These are phyloP conservation scores for Xanthorhoe designata DNA, from an alignment of 2,888 invertebrate species.

Conservation along the genomic window DNA sequence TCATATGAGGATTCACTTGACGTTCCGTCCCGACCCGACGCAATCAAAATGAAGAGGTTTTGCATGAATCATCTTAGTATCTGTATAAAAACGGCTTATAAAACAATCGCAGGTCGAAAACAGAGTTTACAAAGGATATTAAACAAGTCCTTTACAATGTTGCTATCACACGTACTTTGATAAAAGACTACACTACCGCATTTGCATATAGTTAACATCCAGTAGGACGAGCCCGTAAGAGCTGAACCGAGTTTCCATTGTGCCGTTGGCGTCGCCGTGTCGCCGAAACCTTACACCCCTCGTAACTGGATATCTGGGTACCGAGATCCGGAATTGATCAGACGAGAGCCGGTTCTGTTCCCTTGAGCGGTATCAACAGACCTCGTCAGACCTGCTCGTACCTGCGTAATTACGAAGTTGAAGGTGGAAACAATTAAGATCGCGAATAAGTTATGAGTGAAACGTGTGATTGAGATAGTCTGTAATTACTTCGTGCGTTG, in stretches of 20 bases:
- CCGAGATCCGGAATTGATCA: constrained; percentile 63
- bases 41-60: constrained; percentile 21
- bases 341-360: constrained; percentile 54
- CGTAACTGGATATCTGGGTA: constrained; percentile 63
- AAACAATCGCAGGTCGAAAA: neutral
- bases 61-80: neutral
- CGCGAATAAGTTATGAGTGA: constrained; percentile 21
- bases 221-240: constrained; percentile 58
- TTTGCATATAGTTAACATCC: constrained; percentile 61
- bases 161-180: constrained; percentile 21
- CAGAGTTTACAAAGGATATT: neutral
- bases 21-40: constrained; percentile 17
- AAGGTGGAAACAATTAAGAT: constrained; percentile 25
- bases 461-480: constrained; percentile 15
- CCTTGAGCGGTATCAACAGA: constrained; percentile 31
- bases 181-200: constrained; percentile 24
- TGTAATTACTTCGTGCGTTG: constrained; percentile 30
- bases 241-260: constrained; percentile 58
- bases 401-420: constrained; percentile 52
- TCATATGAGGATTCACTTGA: constrained; percentile 22
- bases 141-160: neutral
- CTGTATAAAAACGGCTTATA: neutral
- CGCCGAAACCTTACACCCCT: constrained; percentile 71
- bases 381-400: constrained; percentile 53
- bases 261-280: constrained; percentile 54